phyloP scores from a whole-genome alignment of 2,797 vertebrate species.

The Cossypha heuglini region DNA sequence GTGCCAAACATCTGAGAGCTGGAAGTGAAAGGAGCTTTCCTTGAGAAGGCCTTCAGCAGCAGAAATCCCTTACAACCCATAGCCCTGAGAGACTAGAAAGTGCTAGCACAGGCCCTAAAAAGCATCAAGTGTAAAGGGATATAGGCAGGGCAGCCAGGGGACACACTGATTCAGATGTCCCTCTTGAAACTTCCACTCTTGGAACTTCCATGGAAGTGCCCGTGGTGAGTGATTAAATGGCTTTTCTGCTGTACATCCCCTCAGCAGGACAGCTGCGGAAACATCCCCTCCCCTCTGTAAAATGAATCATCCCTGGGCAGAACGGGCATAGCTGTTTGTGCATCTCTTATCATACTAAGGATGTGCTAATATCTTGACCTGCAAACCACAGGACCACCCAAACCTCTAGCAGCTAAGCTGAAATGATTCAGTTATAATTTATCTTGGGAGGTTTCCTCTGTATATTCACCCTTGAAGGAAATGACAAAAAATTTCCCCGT shows the following conservation, averaged over 20 bases:
- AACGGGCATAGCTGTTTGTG: neutral
- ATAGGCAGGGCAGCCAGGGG: neutral
- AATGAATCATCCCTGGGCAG: neutral
- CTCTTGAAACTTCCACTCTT: neutral
- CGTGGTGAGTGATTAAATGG: neutral
- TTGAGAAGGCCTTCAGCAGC: neutral
- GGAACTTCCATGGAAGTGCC: neutral
- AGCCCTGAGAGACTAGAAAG: neutral
- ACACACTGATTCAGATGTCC: neutral
- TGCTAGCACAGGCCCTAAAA: neutral
- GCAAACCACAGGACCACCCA: slow-evolving; percentile 29
- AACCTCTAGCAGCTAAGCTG: neutral
- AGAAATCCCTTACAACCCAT: neutral
- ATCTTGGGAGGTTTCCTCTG: slow-evolving; percentile 12
- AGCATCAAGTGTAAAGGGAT: neutral
- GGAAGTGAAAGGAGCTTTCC: neutral
- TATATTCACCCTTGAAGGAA: neutral
- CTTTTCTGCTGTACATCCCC: neutral
- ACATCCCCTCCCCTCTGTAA: neutral
- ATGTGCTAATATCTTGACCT: slow-evolving; percentile 53
- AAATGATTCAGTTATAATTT: slow-evolving; percentile 9
- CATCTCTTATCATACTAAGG: slow-evolving; percentile 41
- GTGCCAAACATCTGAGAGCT: slow-evolving; percentile 13
- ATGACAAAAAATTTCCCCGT: neutral
- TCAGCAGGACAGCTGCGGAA: slow-evolving; percentile 1